Base-by-base conservation (phyloP, 2,113 vertebrate species). In the Tragelaphus scriptus region DNA sequence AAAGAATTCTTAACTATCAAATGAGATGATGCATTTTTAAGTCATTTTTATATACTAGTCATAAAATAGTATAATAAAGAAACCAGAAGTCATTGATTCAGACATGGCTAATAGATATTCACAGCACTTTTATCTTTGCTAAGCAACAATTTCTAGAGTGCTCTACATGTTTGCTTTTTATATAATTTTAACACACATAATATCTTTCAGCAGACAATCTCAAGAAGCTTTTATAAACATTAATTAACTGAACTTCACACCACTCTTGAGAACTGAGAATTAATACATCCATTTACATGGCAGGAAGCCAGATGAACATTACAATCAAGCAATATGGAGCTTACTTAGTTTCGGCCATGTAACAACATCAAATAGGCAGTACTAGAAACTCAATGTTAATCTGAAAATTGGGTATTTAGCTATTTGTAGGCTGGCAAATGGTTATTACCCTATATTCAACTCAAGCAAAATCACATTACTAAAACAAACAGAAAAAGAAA, bases 211-310 rank as follows among this genome's bases (percentile, higher is more conserved):
- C 90, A 97, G 95, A 97, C 94, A 96, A 98, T 95, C 88, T 97
- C 95, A 97, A 95, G 93, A 98, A 98, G 97, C 97, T 97, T 98
- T 96, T 97, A 97, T 95, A 97, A 98, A 97, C 93, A 97, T 98
- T 97, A 98, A 98, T 97, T 98, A 98, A 98, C 85, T 96, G 95
- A 98, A 97, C 87, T 96, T 98, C 93, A 98, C 93, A 97, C 96
- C 94, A 97, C 84, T 96, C 94, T 97, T 5, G 30, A 97, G 97
- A 94, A 97, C 84, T 94, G 90, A 87, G 85, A 93, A 98, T 97
- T 98, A 97, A 98, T 98, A 94, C 53, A 96, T 97, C 85, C 93
- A 97, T 94, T 93, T 97, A 56, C 68, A 58, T 97, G 97, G 98
- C 97, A 96, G 75, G 93, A 87, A 97, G 96, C 98, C 98, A 98